phyloP scores from a whole-genome alignment of 2,797 vertebrate species.

The Cynodonichthys magdalenae region DNA sequence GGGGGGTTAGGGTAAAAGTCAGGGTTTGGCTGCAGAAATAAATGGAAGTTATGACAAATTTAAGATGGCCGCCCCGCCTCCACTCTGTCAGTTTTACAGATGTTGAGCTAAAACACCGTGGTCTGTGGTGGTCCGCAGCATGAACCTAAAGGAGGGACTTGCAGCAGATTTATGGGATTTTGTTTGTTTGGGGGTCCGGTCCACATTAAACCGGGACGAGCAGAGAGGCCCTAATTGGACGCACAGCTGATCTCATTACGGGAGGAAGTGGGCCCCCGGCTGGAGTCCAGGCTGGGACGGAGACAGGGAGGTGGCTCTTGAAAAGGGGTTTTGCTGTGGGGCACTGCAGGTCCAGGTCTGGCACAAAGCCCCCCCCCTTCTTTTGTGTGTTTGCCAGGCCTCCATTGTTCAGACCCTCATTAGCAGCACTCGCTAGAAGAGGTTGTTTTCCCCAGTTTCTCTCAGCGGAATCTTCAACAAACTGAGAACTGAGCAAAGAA shows the following conservation, averaged over 20 bases:
- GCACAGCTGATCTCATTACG: constrained; percentile 56
- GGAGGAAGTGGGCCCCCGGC: constrained; percentile 29
- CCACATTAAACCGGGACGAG: constrained; percentile 54
- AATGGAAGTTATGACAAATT: too few relatives aligned
- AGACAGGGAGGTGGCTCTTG: neutral
- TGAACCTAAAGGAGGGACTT: neutral
- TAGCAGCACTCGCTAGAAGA: constrained; percentile 62
- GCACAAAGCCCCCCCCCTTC: constrained; percentile 38
- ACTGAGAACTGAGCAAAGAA: neutral
- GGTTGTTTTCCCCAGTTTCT: neutral
- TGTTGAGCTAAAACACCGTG: too few relatives aligned
- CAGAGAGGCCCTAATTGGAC: constrained; percentile 25
- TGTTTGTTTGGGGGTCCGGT: constrained; percentile 1
- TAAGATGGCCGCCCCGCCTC: too few relatives aligned
- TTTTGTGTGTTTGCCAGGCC: constrained; percentile 47
- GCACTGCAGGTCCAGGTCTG: constrained; percentile 48
- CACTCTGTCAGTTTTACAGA: too few relatives aligned
- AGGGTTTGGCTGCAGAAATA: too few relatives aligned
- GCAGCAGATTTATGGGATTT: constrained; percentile 1
- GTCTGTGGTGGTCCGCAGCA: too few relatives aligned
- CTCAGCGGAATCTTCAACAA: constrained; percentile 21
- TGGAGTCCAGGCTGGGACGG: constrained; percentile 47
- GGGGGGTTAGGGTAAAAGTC: too few relatives aligned
- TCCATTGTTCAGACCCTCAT: constrained; percentile 78
- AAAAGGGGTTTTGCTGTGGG: neutral